Percentiles rank a stretch among this genome's conserved stretches.
These are phyloP conservation scores for Diachasma alloeum DNA, from an alignment of 1,140 invertebrate genomes.

Conservation along the genomic window DNA sequence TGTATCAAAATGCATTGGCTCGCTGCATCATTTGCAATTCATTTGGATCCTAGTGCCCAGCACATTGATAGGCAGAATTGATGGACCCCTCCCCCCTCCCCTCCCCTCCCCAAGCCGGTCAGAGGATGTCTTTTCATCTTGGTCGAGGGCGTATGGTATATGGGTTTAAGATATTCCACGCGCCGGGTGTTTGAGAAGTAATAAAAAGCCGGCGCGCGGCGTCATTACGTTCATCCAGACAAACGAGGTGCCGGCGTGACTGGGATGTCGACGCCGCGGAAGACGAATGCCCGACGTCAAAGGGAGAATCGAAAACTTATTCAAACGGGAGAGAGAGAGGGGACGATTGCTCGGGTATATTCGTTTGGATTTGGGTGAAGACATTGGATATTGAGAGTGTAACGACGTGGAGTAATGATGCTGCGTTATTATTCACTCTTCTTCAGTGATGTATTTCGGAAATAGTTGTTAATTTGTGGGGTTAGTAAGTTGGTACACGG, in stretches of 20 bases:
- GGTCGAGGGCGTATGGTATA: conserved; percentile 23
- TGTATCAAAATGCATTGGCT: no score
- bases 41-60: neutral
- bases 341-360: neutral
- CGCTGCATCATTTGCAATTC: no score
- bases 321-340: conserved; percentile 25
- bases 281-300: conserved; percentile 41
- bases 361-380: neutral
- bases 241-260: conserved; percentile 41
- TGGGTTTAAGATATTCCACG: conserved; percentile 41
- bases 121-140: conserved; percentile 25
- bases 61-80: conserved; percentile 15
- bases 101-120: neutral
- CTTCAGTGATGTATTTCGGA: no score
- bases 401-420: neutral
- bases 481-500: no score
- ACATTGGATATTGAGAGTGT: neutral
- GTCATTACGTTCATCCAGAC: conserved; percentile 43
- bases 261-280: conserved; percentile 39
- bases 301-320: conserved; percentile 44
- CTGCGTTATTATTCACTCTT: neutral
- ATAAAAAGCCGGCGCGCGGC: conserved; percentile 39
- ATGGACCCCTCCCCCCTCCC: neutral
- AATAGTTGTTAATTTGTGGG: no score
- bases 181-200: conserved; percentile 43